Evolutionary conservation across 2,888 invertebrate species (phyloP), one percentile per base, ranked within the genome.

Genomic region (Macrosiphum euphorbiae): DNA sequence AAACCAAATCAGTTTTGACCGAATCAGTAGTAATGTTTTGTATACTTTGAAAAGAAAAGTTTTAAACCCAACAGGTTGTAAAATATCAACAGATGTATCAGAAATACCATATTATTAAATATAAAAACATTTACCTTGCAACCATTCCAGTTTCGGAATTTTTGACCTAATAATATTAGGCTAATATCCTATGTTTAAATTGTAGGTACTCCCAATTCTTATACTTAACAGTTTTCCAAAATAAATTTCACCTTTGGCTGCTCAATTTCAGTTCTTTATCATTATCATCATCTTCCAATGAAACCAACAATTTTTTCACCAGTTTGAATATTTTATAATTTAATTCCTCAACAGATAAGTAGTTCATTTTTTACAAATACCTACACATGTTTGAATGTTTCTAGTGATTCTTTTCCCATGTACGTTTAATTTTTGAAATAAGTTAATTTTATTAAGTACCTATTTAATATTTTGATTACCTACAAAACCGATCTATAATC

Each of bases 361-460:
- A 90, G 13, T 8, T 92, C 89, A 85, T 93, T 93, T 7, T 89
- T 58, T 3, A 93, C 84, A 84, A 55, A n/a, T n/a, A n/a, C n/a
- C n/a, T n/a, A 84, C 24, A 85, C 26, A n/a, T 61, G 93, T 85
- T 93, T 93, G n/a, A n/a, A n/a, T n/a, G n/a, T n/a, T 93, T 93
- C 47, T 13, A 90, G 35, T 47, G 50, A 90, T 41, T 58, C 50
- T 61, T 93, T 93, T 93, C 90, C 61, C 41, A 24, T 11, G 16
- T 41, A 20, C 41, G 52, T 92, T 35, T 44, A 89, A 58, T 26
- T 92, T 88, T 10, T 92, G 28, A 47, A 78, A 28, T 35, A 92
- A 11, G 0, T 84, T 44, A 24, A 35, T 41, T 28, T 92, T 28
- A 35, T 88, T 35, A n/a, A n/a, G n/a, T n/a, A 41, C 41, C 41